Percentiles rank a stretch among this genome's conserved stretches.
Evolutionary conservation across 2,113 vertebrate genomes (phyloP).

Genomic region (Muntiacus reevesi): DNA sequence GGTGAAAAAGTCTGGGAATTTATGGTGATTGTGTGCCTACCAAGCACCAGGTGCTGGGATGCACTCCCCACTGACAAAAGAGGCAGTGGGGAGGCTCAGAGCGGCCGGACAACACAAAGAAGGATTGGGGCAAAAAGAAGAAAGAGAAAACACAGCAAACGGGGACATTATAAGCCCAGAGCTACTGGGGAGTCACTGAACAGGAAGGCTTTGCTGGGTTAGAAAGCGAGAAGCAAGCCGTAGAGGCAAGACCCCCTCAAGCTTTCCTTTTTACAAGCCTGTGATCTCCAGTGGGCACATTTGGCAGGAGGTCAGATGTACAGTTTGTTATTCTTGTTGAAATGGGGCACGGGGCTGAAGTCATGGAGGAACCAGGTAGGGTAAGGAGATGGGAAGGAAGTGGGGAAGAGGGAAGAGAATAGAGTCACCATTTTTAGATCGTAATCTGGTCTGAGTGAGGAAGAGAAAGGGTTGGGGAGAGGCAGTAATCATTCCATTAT

Average conservation of each 20-base stretch:
- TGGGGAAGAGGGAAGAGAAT: background rate
- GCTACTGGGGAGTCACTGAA: background rate
- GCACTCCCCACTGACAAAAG: background rate
- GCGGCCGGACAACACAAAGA: background rate
- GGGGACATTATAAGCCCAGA: background rate
- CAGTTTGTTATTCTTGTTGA: background rate
- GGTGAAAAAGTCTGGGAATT: background rate
- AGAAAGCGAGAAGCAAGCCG: background rate
- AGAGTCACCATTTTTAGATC: background rate
- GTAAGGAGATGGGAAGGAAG: background rate
- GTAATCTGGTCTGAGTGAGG: background rate
- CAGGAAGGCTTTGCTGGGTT: background rate
- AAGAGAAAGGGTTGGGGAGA: background rate
- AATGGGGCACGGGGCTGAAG: background rate
- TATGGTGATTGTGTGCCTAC: no score
- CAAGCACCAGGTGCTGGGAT: background rate
- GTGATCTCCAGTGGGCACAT: background rate
- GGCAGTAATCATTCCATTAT: background rate
- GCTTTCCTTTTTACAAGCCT: background rate
- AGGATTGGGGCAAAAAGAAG: background rate
- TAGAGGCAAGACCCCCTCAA: no score
- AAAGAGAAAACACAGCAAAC: background rate
- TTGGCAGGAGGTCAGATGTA: background rate
- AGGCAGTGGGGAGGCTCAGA: background rate
- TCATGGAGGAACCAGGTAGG: background rate